Conservation (phyloP, 2,797 vertebrate genomes). For the Crotalus adamanteus region DNA sequence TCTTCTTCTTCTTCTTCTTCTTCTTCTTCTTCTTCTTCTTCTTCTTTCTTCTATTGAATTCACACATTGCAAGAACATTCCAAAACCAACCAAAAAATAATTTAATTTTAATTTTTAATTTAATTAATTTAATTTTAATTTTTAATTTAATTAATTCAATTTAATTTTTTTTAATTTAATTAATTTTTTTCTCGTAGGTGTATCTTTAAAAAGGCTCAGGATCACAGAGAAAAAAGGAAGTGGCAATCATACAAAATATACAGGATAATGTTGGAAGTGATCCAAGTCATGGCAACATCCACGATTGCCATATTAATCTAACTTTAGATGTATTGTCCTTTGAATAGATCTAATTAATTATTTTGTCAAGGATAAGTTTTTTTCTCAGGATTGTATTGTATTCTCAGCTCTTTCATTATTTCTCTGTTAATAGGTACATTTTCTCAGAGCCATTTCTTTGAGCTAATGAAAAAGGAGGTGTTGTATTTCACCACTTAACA, state of each 20-base stretch:
- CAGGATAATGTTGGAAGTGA: too few species aligned
- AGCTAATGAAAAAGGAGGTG: background rate
- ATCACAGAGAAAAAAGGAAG: background rate
- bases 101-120: too few species aligned
- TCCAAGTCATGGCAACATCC: too few species aligned
- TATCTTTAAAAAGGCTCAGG: background rate
- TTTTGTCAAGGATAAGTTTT: background rate
- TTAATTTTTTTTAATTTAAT: too few species aligned
- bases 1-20: fast-evolving
- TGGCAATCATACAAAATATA: background rate
- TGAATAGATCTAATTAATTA: background rate
- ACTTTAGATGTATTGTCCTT: background rate
- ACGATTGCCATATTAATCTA: too few species aligned
- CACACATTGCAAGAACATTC: too few species aligned
- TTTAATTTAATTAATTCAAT: too few species aligned
- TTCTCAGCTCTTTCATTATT: background rate
- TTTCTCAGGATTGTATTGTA: background rate
- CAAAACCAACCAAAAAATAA: too few species aligned
- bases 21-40: too few species aligned
- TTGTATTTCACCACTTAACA: background rate
- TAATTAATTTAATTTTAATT: too few species aligned
- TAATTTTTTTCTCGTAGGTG: background rate
- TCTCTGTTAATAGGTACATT: background rate
- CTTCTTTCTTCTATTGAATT: too few species aligned
- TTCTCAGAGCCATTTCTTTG: background rate